phyloP scores from a whole-genome alignment of 2,888 invertebrate species.

The Synergus japonicus region DNA sequence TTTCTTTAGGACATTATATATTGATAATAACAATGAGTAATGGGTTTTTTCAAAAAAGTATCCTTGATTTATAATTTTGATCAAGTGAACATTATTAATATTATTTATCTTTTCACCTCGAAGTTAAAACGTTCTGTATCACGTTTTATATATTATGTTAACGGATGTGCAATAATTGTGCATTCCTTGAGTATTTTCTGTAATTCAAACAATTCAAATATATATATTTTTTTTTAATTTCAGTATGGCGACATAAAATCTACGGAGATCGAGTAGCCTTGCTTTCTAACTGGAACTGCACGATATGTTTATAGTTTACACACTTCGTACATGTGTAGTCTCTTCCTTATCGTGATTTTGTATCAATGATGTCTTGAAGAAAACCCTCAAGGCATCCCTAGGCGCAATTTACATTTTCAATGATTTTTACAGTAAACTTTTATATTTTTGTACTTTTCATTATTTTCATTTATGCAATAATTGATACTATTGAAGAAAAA shows the following conservation, averaged over 20 bases:
- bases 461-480: too few species aligned
- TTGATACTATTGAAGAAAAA: too few species aligned
- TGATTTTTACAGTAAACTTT: neutral
- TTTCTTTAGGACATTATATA: neutral
- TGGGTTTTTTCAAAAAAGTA: neutral
- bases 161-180: neutral
- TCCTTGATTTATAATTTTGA: neutral
- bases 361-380: neutral
- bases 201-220: neutral
- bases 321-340: constrained; percentile 4
- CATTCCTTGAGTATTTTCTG: constrained; percentile 1
- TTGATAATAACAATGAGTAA: neutral
- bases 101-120: neutral
- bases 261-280: constrained; percentile 8
- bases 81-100: too few species aligned
- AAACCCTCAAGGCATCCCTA: constrained; percentile 17
- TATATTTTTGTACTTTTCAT: neutral
- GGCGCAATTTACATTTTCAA: neutral
- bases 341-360: constrained; percentile 14
- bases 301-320: constrained; percentile 9
- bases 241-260: constrained; percentile 3
- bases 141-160: neutral
- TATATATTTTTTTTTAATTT: neutral
- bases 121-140: neutral
- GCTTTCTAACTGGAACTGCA: constrained; percentile 26